Evolutionary conservation across 2,113 vertebrate species (phyloP), one percentile per base, ranked within the genome.

Genomic region (Seriola quinqueradiata): DNA sequence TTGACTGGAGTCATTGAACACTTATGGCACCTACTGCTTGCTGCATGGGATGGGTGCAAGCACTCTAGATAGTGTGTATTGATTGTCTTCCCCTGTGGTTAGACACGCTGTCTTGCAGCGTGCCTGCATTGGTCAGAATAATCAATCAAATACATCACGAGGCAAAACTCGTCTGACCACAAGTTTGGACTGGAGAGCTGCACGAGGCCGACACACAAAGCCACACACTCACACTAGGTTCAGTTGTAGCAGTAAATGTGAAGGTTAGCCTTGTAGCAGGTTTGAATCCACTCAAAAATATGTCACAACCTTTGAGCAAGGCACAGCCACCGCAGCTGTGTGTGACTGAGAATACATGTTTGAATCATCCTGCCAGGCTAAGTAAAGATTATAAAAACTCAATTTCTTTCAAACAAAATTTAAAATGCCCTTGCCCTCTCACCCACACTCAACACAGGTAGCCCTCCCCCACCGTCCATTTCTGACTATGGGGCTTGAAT

Each of bases 391-490:
- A 79, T 4, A 54, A 19, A 59, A 23, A 23, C 48, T 50, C 25
- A 12, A 57, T 23, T 67, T 52, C 19, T 40, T 11, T 11, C 3
- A 5, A 36, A 65, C 34, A 42, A 8, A 21, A 28, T 65, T 63
- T 55, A 6, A 17, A 52, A 46, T 66, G 44, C 52, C 50, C 13
- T 48, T 64, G 16, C 23, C 75, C 52, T 25, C 80, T 4, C 59
- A 32, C 55, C 60, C 40, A 69, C 69, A 75, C 40, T 36, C 21
- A 77, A 72, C 72, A 88, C 92, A 93, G 93, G 92, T 93, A 94
- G 12, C 85, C 81, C 90, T 60, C 75, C 89, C 82, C 89, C 89
- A 38, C 28, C 67, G 68, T 28, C 48, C 44, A 17, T 57, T 12
- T 75, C 67, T 52, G 57, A 85, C 72, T 17, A 9, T 44, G 63